Evolutionary conservation across 2,888 invertebrate genomes (phyloP), one percentile per base, ranked within the genome.

Genomic region (Macaria liturata): DNA sequence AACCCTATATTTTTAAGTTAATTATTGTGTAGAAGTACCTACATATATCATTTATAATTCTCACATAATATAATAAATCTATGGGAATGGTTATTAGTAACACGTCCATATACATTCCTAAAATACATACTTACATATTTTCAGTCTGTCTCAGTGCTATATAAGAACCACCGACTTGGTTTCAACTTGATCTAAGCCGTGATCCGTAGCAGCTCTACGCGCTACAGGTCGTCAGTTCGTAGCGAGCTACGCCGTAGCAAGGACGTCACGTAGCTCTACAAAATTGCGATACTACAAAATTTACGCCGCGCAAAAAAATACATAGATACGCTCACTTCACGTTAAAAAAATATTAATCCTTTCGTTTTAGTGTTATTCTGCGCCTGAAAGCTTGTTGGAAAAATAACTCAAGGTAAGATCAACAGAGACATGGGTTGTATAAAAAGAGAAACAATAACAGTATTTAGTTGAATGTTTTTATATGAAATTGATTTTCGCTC

Each of bases 191-290:
- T 37, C 34, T 7, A 7, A 6, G 1, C 34, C 4, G 46, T 32
- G 48, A 50, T 9, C 44, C 63, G 60, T 68, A 61, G 53, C 61
- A 48, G 47, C 9, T 70, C 72, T 74, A 70, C 71, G 46, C 49
- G 73, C 80, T 71, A 83, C 85, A 84, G 82, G 83, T 83, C 71
- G 65, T 64, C 80, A 85, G 85, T 85, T 70, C 49, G 66, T 70
- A 76, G 66, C 72, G 67, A 64, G 74, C 83, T 83, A 80, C 83
- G 81, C 64, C 80, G 84, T 81, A 81, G 81, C 62, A 49, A 70
- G 64, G 69, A 65, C 80, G 63, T 65, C 40, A 48, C 43, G 45
- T 39, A 45, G 31, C 49, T n/a, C 9, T 8, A 42, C 42, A 49
- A 45, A 49, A 43, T 30, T 39, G 31, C 44, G 39, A 46, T 47